Conservation (phyloP, 2,888 invertebrate species). For the Dryocosmus kuriphilus region DNA sequence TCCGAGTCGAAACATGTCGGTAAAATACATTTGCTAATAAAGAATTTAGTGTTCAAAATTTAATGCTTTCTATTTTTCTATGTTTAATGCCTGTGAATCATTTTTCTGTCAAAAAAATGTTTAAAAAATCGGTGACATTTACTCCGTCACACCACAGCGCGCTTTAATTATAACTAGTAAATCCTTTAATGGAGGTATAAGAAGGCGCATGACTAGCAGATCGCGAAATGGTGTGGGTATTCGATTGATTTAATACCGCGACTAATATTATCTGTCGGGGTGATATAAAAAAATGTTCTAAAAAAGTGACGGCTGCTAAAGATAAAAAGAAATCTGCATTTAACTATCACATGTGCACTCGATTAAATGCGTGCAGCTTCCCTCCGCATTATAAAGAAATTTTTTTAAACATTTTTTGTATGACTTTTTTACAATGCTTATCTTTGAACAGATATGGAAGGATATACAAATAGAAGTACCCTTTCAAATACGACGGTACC, state of each 20-base stretch:
- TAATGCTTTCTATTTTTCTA: conserved; percentile 8
- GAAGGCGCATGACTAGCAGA: not conserved
- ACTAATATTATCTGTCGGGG: conserved; percentile 1
- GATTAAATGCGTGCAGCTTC: conserved; percentile 35
- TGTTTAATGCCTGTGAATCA: conserved; percentile 15
- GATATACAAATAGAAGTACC: conserved; percentile 37
- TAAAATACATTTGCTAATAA: too few relatives aligned
- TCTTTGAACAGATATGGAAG: conserved; percentile 28
- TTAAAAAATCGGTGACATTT: not conserved
- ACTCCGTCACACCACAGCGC: not conserved
- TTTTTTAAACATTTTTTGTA: conserved; percentile 13
- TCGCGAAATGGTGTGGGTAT: conserved; percentile 23
- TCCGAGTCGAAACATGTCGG: too few relatives aligned
- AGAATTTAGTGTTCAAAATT: too few relatives aligned
- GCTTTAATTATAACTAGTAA: not conserved
- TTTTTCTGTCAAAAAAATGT: conserved; percentile 7
- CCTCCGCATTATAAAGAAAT: conserved; percentile 18
- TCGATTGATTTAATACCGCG: conserved; percentile 17
- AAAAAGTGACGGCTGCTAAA: conserved; percentile 36
- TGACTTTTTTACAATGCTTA: not conserved
- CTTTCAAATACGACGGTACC: conserved; percentile 17
- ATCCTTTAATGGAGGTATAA: not conserved
- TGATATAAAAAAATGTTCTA: not conserved
- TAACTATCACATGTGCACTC: conserved; percentile 27
- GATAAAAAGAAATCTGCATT: conserved; percentile 32